phyloP scores from a whole-genome alignment of 92 coral and sea anemone genomes.

The Plumapathes pennacea region DNA sequence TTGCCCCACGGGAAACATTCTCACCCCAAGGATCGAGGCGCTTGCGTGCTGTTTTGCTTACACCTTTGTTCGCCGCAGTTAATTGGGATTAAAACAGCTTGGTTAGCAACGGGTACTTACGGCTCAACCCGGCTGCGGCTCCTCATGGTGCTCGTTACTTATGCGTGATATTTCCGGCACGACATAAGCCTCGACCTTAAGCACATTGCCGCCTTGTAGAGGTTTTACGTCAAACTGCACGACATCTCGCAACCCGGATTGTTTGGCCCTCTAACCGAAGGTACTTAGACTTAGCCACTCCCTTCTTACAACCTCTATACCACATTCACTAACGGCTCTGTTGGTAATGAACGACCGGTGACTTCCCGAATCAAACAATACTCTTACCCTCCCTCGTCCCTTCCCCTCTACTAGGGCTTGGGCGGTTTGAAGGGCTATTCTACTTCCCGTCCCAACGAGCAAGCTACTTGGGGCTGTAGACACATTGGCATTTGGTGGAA shows the following conservation, averaged over 20 bases:
- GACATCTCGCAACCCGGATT: conserved; percentile 18
- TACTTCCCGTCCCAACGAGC: conserved; percentile 27
- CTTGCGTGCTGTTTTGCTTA: too few relatives aligned
- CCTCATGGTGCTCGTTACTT: conserved; percentile 26
- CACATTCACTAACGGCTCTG: conserved; percentile 14
- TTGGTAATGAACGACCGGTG: conserved; percentile 45
- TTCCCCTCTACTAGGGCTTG: conserved; percentile 45
- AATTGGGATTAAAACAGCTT: too few relatives aligned
- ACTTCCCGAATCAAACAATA: conserved; percentile 64
- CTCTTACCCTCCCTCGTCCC: conserved; percentile 38
- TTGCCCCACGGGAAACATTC: too few relatives aligned
- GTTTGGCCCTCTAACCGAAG: conserved; percentile 22
- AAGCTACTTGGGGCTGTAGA: too few relatives aligned
- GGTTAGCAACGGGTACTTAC: too few relatives aligned
- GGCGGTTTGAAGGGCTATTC: conserved; percentile 60
- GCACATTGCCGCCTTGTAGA: conserved; percentile 6
- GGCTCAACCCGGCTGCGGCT: too few relatives aligned
- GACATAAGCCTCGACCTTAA: conserved; percentile 26
- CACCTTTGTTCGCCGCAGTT: too few relatives aligned
- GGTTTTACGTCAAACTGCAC: conserved; percentile 21
- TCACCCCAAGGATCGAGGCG: too few relatives aligned
- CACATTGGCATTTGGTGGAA: too few relatives aligned
- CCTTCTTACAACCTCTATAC: conserved; percentile 18
- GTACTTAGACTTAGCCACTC: conserved; percentile 45
- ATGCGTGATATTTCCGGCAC: conserved; percentile 17